Percentiles rank a stretch among this genome's conserved stretches.
phyloP scores from a whole-genome alignment of 2,797 vertebrate genomes.

The Gymnodraco acuticeps region DNA sequence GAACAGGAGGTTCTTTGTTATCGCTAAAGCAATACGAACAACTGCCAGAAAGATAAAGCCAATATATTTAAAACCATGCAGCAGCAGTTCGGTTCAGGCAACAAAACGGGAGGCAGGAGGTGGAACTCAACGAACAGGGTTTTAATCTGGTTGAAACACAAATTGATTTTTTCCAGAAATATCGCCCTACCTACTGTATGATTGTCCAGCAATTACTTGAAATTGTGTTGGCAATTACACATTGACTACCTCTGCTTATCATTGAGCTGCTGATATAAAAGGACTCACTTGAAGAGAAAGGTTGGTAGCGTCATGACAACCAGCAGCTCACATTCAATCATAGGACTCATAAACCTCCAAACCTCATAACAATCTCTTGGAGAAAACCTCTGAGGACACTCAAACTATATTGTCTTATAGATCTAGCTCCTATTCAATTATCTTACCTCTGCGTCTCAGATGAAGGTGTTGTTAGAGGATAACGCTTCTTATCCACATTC shows the following conservation, averaged over 20 bases:
- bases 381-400: slow-evolving; percentile 9
- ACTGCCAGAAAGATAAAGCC: slow-evolving; percentile 9
- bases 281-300: background rate
- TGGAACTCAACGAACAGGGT: background rate
- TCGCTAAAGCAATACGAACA: slow-evolving; percentile 33
- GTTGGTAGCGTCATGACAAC: slow-evolving; percentile 7
- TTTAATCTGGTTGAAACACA: no score
- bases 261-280: slow-evolving; percentile 6
- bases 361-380: slow-evolving; percentile 12
- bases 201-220: slow-evolving; percentile 1
- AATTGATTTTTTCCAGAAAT: background rate
- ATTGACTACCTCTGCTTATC: background rate
- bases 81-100: slow-evolving; percentile 18
- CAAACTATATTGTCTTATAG: slow-evolving; percentile 18
- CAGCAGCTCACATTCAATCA: slow-evolving; percentile 23
- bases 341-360: slow-evolving; percentile 33
- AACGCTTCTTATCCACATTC: slow-evolving; percentile 10
- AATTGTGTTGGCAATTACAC: background rate
- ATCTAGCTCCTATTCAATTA: slow-evolving; percentile 42
- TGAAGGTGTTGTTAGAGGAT: background rate
- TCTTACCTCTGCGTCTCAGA: slow-evolving; percentile 10
- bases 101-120: background rate
- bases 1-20: slow-evolving; percentile 16
- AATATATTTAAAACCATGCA: slow-evolving; percentile 12
- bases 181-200: background rate